Evolutionary conservation across 2,888 invertebrate genomes (phyloP), one percentile per base, ranked within the genome.

Genomic region (Lasioglossum leucozonium): DNA sequence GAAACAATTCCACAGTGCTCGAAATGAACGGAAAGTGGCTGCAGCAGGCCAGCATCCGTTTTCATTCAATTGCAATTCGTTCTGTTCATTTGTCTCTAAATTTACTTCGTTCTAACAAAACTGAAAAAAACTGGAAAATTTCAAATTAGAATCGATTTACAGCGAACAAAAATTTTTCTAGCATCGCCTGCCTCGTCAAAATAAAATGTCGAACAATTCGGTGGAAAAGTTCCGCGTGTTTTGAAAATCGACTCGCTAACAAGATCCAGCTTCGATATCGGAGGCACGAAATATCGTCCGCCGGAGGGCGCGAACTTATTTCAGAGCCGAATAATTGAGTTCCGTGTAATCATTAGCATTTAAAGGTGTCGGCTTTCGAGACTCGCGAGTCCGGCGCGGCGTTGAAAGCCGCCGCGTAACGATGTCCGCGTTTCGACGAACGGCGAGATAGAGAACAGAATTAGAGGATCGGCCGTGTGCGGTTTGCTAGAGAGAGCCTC

Each of bases 281-380:
- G 62, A 16, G 62, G 30, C 16, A 30, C 16, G 62, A 62, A 16
- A 62, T 62, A 62, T 62, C 62, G 62, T 62, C 3, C 26, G 62
- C 62, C 30, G 6, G 30, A 16, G 62, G 30, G 62, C 16, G 13
- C 16, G 62, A 62, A 62, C 30, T 62, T 62, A 30, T 30, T 18
- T 30, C 62, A 18, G 30, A 62, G 18, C 30, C 62, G 62, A 62
- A 67, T 84, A 84, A 84, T 75, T 84, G 85, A 55, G 74, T 79
- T 79, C 79, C 72, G 26, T 74, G 78, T 78, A 73, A 69, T 84
- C 77, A 84, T 84, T 84, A 84, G 85, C 75, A 84, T 84, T 84
- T 72, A 72, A 75, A 79, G 84, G 71, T 79, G 84, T 79, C 72
- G 75, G 72, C 72, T 67, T 44, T 37, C 42, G 74, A 44, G 40